These are phyloP conservation scores for Apostichopus leukothele DNA, from an alignment of 53 echinoderm and acorn worm species.

Conservation along the genomic window DNA sequence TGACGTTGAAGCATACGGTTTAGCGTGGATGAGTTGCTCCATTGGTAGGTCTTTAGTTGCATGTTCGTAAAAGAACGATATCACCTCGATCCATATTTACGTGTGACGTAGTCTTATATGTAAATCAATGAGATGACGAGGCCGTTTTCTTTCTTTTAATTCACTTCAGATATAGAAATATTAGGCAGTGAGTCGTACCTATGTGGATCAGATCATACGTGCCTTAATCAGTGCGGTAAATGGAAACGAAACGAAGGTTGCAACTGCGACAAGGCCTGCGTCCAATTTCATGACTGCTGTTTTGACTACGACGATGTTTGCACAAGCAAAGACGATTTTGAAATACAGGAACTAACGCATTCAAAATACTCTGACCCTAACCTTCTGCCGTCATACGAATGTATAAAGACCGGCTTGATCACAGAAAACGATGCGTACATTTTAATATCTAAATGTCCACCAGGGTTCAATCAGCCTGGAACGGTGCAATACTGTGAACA, in stretches of 20 bases:
- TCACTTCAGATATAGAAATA: background rate
- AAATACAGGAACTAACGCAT: background rate
- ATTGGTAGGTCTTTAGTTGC: background rate
- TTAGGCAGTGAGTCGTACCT: background rate
- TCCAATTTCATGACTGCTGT: constrained; percentile 1
- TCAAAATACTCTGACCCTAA: background rate
- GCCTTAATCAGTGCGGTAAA: background rate
- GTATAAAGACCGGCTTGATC: background rate
- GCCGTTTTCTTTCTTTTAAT: background rate
- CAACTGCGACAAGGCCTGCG: background rate
- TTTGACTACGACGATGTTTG: constrained; percentile 4
- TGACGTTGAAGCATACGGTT: background rate
- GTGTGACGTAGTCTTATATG: background rate
- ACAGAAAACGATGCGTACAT: background rate
- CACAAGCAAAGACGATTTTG: background rate
- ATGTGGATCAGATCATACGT: constrained; percentile 12
- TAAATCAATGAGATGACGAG: no score
- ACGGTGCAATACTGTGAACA: background rate
- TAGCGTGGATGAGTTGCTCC: constrained; percentile 19
- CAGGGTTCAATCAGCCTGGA: background rate
- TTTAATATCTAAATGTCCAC: constrained; percentile 1
- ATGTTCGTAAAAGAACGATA: background rate
- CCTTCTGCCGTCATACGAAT: background rate
- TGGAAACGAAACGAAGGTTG: background rate
- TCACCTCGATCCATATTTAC: background rate